Evolutionary conservation across 2,113 vertebrate species (phyloP).

Genomic region (Origma solitaria): DNA sequence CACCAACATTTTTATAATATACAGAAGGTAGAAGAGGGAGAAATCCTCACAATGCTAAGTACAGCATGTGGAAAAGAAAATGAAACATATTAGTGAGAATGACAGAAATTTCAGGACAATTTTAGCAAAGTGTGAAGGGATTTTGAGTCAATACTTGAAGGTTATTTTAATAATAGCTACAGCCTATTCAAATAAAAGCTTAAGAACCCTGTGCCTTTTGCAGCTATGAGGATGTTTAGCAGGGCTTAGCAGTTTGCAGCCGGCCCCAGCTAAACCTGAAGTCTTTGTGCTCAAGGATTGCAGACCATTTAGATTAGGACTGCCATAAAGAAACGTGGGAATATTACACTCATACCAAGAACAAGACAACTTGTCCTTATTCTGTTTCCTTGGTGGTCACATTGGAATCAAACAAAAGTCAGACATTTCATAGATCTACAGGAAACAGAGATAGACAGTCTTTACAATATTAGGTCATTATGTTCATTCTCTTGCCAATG

Average conservation of each 20-base stretch:
- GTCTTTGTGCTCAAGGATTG: background rate
- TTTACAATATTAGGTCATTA: conserved; percentile 34
- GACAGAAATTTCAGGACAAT: conserved; percentile 68
- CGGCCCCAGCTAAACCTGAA: conserved; percentile 38
- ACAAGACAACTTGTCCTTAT: background rate
- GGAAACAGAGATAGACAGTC: conserved; percentile 25
- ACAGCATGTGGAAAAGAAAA: conserved; percentile 50
- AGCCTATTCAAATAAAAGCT: conserved; percentile 72
- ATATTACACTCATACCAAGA: conserved; percentile 14
- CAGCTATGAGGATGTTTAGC: conserved; percentile 63
- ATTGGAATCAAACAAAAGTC: conserved; percentile 38
- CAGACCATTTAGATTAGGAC: conserved; percentile 20
- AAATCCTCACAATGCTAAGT: conserved; percentile 15
- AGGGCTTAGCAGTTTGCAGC: conserved; percentile 52
- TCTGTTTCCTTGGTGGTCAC: conserved; percentile 20
- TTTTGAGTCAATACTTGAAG: conserved; percentile 72
- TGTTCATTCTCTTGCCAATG: background rate
- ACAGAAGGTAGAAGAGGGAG: conserved; percentile 13
- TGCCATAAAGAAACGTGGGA: conserved; percentile 17
- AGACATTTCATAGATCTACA: conserved; percentile 11
- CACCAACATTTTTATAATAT: conserved; percentile 28
- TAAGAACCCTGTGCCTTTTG: conserved; percentile 64
- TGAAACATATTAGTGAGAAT: conserved; percentile 57
- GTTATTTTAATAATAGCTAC: conserved; percentile 74
- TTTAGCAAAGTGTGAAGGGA: conserved; percentile 67